Evolutionary conservation across 2,888 invertebrate species (phyloP), one percentile per base, ranked within the genome.

Genomic region (Chironomus tentans): DNA sequence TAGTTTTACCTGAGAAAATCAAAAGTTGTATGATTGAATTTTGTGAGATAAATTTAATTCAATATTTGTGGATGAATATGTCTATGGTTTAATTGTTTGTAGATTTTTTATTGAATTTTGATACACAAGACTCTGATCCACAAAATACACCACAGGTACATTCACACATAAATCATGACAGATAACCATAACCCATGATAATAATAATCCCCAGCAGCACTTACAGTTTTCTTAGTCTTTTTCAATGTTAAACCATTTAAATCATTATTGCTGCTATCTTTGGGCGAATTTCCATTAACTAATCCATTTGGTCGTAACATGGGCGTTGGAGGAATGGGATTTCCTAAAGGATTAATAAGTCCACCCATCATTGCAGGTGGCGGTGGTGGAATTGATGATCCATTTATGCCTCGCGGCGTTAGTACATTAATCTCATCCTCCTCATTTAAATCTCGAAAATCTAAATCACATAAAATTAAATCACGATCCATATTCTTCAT

Each of bases 161-260:
- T 38, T 38, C 38, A 38, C 10, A 38, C 38, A 38, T 38, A 38
- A 7, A 38, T 28, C 28, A 28, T 28, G 6, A 28, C 5, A 4
- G 3, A 28, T 28, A 28, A 28, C n/a, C n/a, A n/a, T n/a, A n/a
- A n/a, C n/a, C n/a, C n/a, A n/a, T n/a, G n/a, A n/a, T n/a, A 6
- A 28, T 1, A 1, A 28, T 5, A 28, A 28, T 10, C 38, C 38
- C 38, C 15, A 18, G 6, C 7, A 21, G 61, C 1, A 18, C 18
- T 56, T 76, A 99, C 93, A 24, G 98, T 98, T 83, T 98, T 96
- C 85, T 97, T 97, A 81, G 91, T 95, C 82, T 95, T 95, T 82
- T 90, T 92, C 61, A 89, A 87, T 0, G 88, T 82, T 78, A 86
- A 83, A 81, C 85, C 81, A 80, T 86, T 77, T n/a, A 68, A 13